Percentiles rank a stretch among this genome's conserved stretches.
Evolutionary conservation across 1,140 invertebrate genomes (phyloP).

Genomic region (Penaeus chinensis): DNA sequence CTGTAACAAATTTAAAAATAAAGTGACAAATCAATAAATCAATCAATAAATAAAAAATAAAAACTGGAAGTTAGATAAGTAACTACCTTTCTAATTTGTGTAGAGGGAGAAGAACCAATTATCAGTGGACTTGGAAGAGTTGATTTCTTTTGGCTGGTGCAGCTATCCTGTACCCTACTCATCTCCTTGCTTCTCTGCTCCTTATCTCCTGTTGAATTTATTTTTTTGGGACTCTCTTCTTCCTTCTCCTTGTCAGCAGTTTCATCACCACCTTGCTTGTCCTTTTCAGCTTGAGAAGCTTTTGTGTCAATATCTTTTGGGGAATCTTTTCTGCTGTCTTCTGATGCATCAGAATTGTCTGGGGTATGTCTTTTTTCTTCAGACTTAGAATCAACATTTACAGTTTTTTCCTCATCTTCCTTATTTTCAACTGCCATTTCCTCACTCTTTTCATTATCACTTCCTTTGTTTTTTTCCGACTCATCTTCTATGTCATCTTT

Average conservation of each 20-base stretch:
- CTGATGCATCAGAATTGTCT: too few relatives aligned
- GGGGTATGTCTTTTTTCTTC: too few relatives aligned
- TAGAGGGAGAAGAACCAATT: constrained; percentile 33
- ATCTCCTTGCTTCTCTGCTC: neutral
- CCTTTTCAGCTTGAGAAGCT: neutral
- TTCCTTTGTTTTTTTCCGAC: too few relatives aligned
- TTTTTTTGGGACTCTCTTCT: neutral
- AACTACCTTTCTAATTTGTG: constrained; percentile 34
- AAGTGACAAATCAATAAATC: too few relatives aligned
- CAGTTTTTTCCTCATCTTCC: too few relatives aligned
- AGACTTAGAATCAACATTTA: too few relatives aligned
- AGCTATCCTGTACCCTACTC: neutral
- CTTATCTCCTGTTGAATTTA: neutral
- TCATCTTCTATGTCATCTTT: too few relatives aligned
- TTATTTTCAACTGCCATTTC: too few relatives aligned
- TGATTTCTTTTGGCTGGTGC: neutral
- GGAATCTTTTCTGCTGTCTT: too few relatives aligned
- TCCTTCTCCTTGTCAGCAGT: neutral
- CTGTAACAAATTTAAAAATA: neutral
- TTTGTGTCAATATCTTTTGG: neutral
- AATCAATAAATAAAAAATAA: neutral
- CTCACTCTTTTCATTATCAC: too few relatives aligned
- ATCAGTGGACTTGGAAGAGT: neutral
- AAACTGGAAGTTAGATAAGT: neutral
- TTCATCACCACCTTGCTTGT: neutral